Base-by-base conservation (phyloP, 1,140 invertebrate genomes). In the Dolichoris vasculosae region DNA sequence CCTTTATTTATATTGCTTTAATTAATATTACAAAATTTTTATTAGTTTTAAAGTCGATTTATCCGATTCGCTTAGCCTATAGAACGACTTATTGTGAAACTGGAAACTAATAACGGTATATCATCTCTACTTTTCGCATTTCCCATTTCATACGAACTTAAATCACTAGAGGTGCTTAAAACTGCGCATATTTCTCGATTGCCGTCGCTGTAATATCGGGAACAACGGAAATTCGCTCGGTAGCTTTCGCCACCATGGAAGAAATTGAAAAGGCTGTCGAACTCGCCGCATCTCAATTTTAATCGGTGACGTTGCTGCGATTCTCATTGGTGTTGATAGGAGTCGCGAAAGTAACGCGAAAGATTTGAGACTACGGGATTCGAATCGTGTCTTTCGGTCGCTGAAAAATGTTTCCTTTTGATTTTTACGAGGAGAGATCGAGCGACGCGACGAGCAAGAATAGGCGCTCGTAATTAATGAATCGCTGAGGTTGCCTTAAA, bases 291-390 rank as follows among this genome's bases (percentile, higher is more conserved):
- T 73, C 23, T 30, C 40, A 51, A 78, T 78, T 38, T 78, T 40
- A 78, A 59, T 78, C 76, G 59, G 40, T 7, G 32, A 6, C 35
- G 23, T 1, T 2, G 8, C 20, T 35, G 26, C 26, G 67, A 71
- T 32, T 71, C 85, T 84, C 83, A 73, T 88, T 88, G 88, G 82
- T 63, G 82, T 88, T 88, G 86, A 88, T 87, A 86, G 86, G 67
- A 82, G 67, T 82, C 59, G 51, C 48, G 46, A 84, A 87, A 87
- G 86, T 88, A 84, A 88, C 83, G 79, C 83, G 86, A 84, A 84
- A 83, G 79, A 20, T 20, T 43, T 40, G 26, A 30, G 43, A 46
- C 40, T 30, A 11, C 26, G 55, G 11, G 51, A 32, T 15, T 81
- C 51, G 51, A 11, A 51, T 85, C 78, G 48, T 55, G 67, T 85